phyloP scores from a whole-genome alignment of 1,140 invertebrate species.

The Atta colombica region DNA sequence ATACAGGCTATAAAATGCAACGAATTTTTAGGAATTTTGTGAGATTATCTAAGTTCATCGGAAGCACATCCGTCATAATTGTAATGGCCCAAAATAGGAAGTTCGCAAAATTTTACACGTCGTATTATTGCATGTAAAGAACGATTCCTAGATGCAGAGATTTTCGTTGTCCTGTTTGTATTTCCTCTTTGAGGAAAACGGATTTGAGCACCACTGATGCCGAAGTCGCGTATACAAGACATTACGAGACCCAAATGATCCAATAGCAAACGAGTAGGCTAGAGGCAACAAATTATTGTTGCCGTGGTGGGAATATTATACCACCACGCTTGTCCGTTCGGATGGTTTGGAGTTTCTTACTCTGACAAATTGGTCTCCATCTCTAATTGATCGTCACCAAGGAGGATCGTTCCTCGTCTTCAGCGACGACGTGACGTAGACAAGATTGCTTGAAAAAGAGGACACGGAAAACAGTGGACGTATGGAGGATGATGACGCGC shows the following conservation, averaged over 20 bases:
- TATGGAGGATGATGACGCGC: slow-evolving; percentile 67
- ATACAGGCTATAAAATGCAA: too few species aligned
- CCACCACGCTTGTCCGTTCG: too few species aligned
- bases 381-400: neutral
- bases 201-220: slow-evolving; percentile 5
- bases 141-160: too few species aligned
- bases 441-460: neutral
- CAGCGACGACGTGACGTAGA: neutral
- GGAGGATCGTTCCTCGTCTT: neutral
- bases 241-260: neutral
- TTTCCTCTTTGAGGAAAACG: too few species aligned
- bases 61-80: too few species aligned
- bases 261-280: neutral
- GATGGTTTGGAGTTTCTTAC: neutral
- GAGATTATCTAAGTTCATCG: too few species aligned
- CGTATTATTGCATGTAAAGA: too few species aligned
- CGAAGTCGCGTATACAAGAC: neutral
- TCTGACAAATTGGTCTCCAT: neutral
- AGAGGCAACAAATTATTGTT: slow-evolving; percentile 21
- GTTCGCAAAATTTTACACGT: too few species aligned
- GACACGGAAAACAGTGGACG: neutral
- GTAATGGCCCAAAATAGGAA: too few species aligned
- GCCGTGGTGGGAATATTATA: neutral
- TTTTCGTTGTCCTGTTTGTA: too few species aligned
- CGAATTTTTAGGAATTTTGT: too few species aligned